These are phyloP conservation scores for Omphaloscelis lunosa DNA, from an alignment of 2,888 invertebrate genomes.

Conservation along the genomic window DNA sequence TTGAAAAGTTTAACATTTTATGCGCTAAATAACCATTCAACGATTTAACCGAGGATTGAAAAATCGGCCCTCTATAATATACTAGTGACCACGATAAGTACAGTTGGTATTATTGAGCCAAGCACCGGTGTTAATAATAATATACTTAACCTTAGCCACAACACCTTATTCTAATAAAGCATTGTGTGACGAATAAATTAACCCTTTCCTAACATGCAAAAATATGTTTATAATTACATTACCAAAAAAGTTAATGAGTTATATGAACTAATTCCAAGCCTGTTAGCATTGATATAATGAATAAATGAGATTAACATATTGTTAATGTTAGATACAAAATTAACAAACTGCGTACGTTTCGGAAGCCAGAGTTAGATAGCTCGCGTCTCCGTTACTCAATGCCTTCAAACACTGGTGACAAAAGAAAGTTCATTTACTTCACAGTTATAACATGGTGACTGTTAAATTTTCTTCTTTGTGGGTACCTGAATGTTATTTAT, in stretches of 20 bases:
- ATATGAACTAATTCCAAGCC: slow-evolving; percentile 51
- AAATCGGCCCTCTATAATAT: background rate
- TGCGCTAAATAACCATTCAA: too few species aligned
- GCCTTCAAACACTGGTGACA: slow-evolving; percentile 89
- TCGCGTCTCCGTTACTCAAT: slow-evolving; percentile 82
- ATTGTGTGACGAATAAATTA: background rate
- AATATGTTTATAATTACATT: slow-evolving; percentile 1
- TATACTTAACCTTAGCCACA: background rate
- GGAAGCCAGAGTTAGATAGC: slow-evolving; percentile 86
- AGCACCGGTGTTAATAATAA: slow-evolving; percentile 23
- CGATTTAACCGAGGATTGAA: too few species aligned
- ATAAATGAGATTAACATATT: slow-evolving; percentile 58
- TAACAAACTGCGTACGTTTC: slow-evolving; percentile 86
- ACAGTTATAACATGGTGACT: slow-evolving; percentile 39
- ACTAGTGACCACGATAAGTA: background rate
- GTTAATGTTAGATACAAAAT: slow-evolving; percentile 82
- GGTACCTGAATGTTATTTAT: slow-evolving; percentile 49
- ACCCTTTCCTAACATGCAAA: slow-evolving; percentile 47
- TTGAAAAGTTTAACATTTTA: too few species aligned
- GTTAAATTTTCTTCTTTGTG: slow-evolving; percentile 43
- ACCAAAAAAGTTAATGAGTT: slow-evolving; percentile 10
- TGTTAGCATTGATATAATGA: slow-evolving; percentile 56
- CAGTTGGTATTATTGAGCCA: background rate
- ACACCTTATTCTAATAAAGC: background rate
- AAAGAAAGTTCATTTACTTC: slow-evolving; percentile 77